Evolutionary conservation across 2,888 invertebrate species (phyloP), one percentile per base, ranked within the genome.

Genomic region (Lasiommata megera): DNA sequence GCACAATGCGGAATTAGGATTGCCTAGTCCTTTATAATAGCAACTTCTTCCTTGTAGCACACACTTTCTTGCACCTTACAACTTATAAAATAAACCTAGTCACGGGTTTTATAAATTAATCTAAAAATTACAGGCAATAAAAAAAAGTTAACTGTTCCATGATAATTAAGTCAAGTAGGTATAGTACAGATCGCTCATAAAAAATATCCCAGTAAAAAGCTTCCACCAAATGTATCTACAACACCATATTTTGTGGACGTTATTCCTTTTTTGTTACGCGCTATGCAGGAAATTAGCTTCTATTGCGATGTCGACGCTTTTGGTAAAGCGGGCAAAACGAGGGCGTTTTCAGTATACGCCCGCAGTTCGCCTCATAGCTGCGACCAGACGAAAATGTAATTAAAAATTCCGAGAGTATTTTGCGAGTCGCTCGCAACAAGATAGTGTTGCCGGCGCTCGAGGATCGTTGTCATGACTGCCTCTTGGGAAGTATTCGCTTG

Each of bases 341-440:
- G 86, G 82, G 79, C 82, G 81, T 76, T 78, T 74, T 82, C 80
- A 79, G 77, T 78, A 75, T 74, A 76, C 76, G 80, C 80, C 79
- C 84, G 74, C 82, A 80, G 80, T 73, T 73, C 74, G 80, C 76
- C 82, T 84, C 86, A 81, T 82, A 84, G 82, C 82, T 73, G 77
- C 84, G 80, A 86, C 88, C 88, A 86, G 84, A 84, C 88, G 84
- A 88, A 90, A 90, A 90, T 88, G 88, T 88, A 89, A 89, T 90
- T 89, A 90, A 90, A 90, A 89, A 90, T 90, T 90, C 89, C 89
- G 82, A 79, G 88, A 87, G 84, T 85, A 90, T 89, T 90, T 89
- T 86, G 82, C 80, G 79, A 81, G 80, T 76, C 77, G 76, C 81
- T 86, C 82, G 76, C 87, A 85, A 89, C 90, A 87, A 88, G 88